Evolutionary conservation across 2,797 vertebrate genomes (phyloP), one percentile per base, ranked within the genome.

Genomic region (Enteromius argenteus): DNA sequence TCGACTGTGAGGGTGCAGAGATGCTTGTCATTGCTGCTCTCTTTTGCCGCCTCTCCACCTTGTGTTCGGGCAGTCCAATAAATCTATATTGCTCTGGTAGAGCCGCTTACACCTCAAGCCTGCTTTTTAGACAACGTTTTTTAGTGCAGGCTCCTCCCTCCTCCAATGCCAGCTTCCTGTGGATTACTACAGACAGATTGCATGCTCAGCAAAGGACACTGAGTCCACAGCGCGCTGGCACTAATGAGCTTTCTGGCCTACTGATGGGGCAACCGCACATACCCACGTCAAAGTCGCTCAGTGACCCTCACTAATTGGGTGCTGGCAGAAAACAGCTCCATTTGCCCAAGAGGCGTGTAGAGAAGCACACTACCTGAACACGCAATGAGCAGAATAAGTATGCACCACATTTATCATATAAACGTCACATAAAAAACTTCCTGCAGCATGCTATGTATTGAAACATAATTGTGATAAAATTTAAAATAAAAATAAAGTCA

Each of bases 1-100:
- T 95, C 87, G 92, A 95, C 94, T 92, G 85, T 90, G 91, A 91
- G 84, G 88, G 91, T 90, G 88, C 88, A 83, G 86, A 90, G 94
- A 92, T 91, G 91, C 92, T 92, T 92, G 91, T 93, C 93, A 91
- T 89, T 92, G 92, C 90, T 89, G 86, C 64, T 89, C 90, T 88
- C 87, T 89, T 88, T 87, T 81, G 87, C 90, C 89, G 87, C 79
- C 91, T 90, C 42, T 86, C 89, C 62, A 84, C 86, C 83, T 90
- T 81, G 88, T 90, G 89, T 90, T 91, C 83, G 71, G 86, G 83
- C 80, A 79, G 90, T 90, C 89, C 86, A 87, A 92, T 89, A 89
- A 93, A 93, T 94, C 92, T 89, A 90, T 90, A 92, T 87, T 89
- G 86, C 84, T 87, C 87, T 79, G 86, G 90, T 91, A 91, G 66